phyloP scores from a whole-genome alignment of 1,140 invertebrate species.

The Microplitis demolitor region DNA sequence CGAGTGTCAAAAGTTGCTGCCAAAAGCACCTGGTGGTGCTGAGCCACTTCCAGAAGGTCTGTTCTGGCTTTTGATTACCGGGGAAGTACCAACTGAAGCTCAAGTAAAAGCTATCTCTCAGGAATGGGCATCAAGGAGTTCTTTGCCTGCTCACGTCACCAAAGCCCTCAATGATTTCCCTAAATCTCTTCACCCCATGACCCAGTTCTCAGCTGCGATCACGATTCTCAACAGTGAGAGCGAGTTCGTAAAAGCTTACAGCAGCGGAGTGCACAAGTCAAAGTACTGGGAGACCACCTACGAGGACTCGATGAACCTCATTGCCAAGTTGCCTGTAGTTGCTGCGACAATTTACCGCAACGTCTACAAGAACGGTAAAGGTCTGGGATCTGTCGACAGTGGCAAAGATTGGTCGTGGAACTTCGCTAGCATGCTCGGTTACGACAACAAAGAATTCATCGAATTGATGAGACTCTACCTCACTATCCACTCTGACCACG shows the following conservation, averaged over 20 bases:
- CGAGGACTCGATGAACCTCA: conserved; percentile 95
- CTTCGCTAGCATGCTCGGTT: conserved; percentile 92
- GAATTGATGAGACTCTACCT: conserved; percentile 95
- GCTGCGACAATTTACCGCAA: conserved; percentile 89
- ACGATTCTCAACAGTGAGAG: conserved; percentile 93
- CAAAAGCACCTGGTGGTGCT: conserved; percentile 81
- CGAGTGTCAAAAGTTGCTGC: conserved; percentile 89
- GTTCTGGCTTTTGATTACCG: conserved; percentile 94
- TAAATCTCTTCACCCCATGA: conserved; percentile 92
- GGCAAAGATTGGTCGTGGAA: conserved; percentile 94
- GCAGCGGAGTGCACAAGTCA: conserved; percentile 80
- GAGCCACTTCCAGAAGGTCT: conserved; percentile 95
- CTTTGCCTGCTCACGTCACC: conserved; percentile 90
- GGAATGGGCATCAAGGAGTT: conserved; percentile 90
- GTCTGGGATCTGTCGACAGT: conserved; percentile 85
- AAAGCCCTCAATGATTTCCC: conserved; percentile 96
- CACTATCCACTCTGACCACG: conserved; percentile 96
- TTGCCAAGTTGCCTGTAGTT: conserved; percentile 93
- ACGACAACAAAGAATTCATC: conserved; percentile 83
- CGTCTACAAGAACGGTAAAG: conserved; percentile 74
- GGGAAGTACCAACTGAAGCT: conserved; percentile 84
- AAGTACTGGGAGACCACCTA: conserved; percentile 92
- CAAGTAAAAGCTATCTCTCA: conserved; percentile 85
- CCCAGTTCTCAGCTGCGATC: conserved; percentile 91
- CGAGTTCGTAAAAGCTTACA: conserved; percentile 91